Evolutionary conservation across 2,797 vertebrate species (phyloP).

Genomic region (Sebastes wilsoni): DNA sequence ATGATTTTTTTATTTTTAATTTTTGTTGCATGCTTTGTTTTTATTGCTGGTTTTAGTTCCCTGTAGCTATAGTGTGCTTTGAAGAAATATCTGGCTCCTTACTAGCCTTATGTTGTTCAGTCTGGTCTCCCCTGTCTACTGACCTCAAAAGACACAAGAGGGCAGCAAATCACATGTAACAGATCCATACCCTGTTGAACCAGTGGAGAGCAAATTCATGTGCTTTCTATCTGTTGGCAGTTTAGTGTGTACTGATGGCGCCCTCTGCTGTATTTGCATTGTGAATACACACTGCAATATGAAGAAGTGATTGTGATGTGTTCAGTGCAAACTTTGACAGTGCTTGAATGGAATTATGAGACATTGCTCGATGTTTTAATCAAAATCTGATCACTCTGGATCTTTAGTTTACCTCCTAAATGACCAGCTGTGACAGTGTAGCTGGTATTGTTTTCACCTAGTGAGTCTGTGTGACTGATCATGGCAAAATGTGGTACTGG

Average conservation of each 20-base stretch:
- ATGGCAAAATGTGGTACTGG: neutral
- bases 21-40: neutral
- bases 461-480: neutral
- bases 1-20: neutral
- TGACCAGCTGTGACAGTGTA: neutral
- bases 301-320: neutral
- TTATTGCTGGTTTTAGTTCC: neutral
- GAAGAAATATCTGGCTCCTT: neutral
- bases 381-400: neutral
- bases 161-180: constrained; percentile 18
- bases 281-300: neutral
- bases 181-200: neutral
- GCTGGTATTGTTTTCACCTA: too few relatives aligned
- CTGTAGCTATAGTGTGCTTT: neutral
- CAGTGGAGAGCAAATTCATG: neutral
- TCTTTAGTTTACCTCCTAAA: neutral
- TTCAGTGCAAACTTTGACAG: neutral
- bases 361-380: neutral
- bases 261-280: constrained; percentile 30
- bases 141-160: neutral
- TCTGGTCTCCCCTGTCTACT: too few relatives aligned
- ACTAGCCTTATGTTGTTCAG: neutral
- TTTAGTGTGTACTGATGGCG: neutral
- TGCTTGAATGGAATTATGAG: neutral
- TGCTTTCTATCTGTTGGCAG: neutral